Base-by-base conservation (phyloP, 2,888 invertebrate genomes). In the Phytoseiulus persimilis region DNA sequence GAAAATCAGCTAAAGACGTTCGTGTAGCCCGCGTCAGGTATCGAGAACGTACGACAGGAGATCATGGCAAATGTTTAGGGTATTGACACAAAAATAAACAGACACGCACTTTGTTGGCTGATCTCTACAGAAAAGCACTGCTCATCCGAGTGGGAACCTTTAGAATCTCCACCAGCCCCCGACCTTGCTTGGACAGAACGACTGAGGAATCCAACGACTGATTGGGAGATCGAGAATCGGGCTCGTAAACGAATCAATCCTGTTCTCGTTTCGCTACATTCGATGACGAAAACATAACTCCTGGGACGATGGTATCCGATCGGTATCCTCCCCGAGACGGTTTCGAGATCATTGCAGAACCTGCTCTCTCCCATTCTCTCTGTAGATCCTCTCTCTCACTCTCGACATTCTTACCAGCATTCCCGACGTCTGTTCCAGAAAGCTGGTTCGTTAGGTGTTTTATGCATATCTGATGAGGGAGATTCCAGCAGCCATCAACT, bases 1-100 rank as follows among this genome's bases (percentile, higher is more conserved):
- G 65, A 65, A 65, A 65, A 65, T 65, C 65, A 65, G 65, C 65
- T 65, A 65, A 65, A 65, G 65, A 65, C 65, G 65, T 65, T 65
- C 65, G 23, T 65, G 65, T 28, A 65, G 65, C 65, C 18, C 65
- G 65, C 65, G 65, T 65, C 65, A 65, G 65, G 65, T 65, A 65
- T 65, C 18, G 65, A 28, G 65, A 65, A 65, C 65, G 65, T 65
- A 65, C 65, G 65, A 14, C 28, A 23, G 18, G 18, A 1, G 65
- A 65, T 65, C 65, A 14, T 65, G 65, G 65, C 65, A 65, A 65
- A 6, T 6, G 18, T 65, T 65, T 65, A 28, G 18, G 65, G 65
- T 18, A 65, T 65, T 14, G 65, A 65, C 65, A 65, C 65, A 65
- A 65, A 65, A 65, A 65, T 65, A 65, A 65, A 65, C 65, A 65